These are phyloP conservation scores for Wiebesia pumilae DNA, from an alignment of 1,140 invertebrate genomes.

Conservation along the genomic window DNA sequence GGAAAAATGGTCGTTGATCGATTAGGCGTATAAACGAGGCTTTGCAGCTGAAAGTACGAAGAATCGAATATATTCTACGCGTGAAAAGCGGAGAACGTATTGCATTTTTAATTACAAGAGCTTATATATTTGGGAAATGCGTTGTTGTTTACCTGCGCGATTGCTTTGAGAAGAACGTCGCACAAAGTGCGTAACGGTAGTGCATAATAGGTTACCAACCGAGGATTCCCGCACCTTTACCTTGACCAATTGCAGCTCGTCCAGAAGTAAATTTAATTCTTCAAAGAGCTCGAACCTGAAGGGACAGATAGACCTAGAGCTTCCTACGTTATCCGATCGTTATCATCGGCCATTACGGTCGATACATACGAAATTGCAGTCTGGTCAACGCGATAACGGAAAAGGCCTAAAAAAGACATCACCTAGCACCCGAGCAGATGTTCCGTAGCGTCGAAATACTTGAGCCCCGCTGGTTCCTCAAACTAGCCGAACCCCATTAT, in stretches of 20 bases:
- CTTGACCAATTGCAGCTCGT: background rate
- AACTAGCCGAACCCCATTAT: constrained; percentile 15
- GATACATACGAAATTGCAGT: constrained; percentile 22
- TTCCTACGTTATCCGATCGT: background rate
- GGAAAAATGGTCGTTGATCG: too few relatives aligned
- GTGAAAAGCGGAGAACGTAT: too few relatives aligned
- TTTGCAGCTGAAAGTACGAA: too few relatives aligned
- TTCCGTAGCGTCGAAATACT: background rate
- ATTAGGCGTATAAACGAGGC: too few relatives aligned
- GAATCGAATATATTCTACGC: too few relatives aligned
- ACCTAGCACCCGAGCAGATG: background rate
- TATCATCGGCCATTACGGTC: constrained; percentile 22
- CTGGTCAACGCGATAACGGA: background rate
- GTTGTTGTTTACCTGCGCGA: too few relatives aligned
- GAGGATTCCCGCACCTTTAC: too few relatives aligned
- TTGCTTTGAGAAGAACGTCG: too few relatives aligned
- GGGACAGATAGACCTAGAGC: background rate
- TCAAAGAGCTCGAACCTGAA: background rate
- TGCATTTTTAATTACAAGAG: too few relatives aligned
- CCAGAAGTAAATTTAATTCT: background rate
- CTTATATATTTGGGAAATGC: too few relatives aligned
- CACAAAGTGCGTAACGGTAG: too few relatives aligned
- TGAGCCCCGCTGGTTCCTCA: background rate
- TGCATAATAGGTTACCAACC: too few relatives aligned
- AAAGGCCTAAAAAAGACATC: background rate